Evolutionary conservation across 2,888 invertebrate genomes (phyloP).

Genomic region (Coenonympha glycerion): DNA sequence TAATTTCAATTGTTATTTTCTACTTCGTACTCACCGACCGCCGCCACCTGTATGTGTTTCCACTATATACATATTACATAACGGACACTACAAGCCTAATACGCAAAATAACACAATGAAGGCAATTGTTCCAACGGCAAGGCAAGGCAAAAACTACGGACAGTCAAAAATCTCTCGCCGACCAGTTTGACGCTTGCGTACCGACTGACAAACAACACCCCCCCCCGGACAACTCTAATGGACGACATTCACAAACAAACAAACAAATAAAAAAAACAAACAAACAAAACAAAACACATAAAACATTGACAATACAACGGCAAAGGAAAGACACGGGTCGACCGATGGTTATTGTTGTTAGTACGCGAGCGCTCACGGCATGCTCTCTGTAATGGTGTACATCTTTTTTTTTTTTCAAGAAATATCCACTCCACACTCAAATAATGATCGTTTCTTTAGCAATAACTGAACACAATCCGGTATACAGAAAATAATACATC

Average conservation of each 20-base stretch:
- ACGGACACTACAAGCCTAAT: constrained; percentile 70
- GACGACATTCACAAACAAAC: constrained; percentile 63
- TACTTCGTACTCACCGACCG: constrained; percentile 59
- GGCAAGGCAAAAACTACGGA: constrained; percentile 60
- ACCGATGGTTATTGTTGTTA: constrained; percentile 55
- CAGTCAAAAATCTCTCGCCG: constrained; percentile 38
- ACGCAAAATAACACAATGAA: constrained; percentile 69
- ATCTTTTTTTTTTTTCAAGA: constrained; percentile 39
- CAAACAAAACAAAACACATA: constrained; percentile 50
- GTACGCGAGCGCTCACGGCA: constrained; percentile 61
- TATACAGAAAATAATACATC: constrained; percentile 47
- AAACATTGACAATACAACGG: constrained; percentile 60
- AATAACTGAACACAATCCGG: constrained; percentile 63
- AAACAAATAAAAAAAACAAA: constrained; percentile 38
- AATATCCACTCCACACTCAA: constrained; percentile 75
- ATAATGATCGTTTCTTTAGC: constrained; percentile 55
- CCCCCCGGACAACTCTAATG: constrained; percentile 54
- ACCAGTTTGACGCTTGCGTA: constrained; percentile 65
- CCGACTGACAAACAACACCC: constrained; percentile 54
- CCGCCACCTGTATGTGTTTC: constrained; percentile 37
- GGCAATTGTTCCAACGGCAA: constrained; percentile 56
- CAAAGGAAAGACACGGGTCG: constrained; percentile 57
- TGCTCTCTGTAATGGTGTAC: constrained; percentile 55
- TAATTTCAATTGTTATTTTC: constrained; percentile 43
- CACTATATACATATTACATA: constrained; percentile 56